Percentiles rank a stretch among this genome's conserved stretches.
These are phyloP conservation scores for Steinernema khuongi DNA, from an alignment of 1,140 invertebrate species.

Conservation along the genomic window DNA sequence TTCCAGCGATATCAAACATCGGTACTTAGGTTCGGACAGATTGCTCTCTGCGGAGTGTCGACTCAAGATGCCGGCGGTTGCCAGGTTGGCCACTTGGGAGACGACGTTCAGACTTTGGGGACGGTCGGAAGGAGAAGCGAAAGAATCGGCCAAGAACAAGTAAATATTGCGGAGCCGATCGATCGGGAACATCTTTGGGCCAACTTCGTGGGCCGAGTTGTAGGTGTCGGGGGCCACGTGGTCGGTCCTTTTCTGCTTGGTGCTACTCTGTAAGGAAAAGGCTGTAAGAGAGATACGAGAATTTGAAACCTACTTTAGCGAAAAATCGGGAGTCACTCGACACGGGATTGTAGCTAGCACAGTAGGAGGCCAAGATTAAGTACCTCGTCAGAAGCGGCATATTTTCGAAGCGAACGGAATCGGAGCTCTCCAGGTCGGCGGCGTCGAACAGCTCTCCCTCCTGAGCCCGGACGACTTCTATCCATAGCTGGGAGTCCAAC, in stretches of 20 bases:
- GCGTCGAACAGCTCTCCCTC: background rate
- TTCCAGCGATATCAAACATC: background rate
- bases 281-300: background rate
- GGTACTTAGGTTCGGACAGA: background rate
- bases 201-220: background rate
- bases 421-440: background rate
- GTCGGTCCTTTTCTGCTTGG: background rate
- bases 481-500: background rate
- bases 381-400: background rate
- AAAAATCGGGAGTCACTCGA: background rate
- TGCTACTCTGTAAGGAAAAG: background rate
- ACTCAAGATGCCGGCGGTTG: background rate
- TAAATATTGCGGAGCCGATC: background rate
- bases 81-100: background rate
- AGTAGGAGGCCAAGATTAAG: conserved; percentile 1
- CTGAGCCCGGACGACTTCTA: background rate
- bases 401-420: background rate
- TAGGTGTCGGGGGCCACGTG: background rate
- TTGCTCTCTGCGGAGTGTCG: background rate
- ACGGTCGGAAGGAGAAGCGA: background rate
- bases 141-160: background rate
- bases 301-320: background rate
- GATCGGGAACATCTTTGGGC: background rate
- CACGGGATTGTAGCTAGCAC: background rate
- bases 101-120: background rate